A percentile compares a stretch with the other conserved stretches of the same genome.
Evolutionary conservation across 2,888 invertebrate genomes (phyloP).

Genomic region (Tyria jacobaeae): DNA sequence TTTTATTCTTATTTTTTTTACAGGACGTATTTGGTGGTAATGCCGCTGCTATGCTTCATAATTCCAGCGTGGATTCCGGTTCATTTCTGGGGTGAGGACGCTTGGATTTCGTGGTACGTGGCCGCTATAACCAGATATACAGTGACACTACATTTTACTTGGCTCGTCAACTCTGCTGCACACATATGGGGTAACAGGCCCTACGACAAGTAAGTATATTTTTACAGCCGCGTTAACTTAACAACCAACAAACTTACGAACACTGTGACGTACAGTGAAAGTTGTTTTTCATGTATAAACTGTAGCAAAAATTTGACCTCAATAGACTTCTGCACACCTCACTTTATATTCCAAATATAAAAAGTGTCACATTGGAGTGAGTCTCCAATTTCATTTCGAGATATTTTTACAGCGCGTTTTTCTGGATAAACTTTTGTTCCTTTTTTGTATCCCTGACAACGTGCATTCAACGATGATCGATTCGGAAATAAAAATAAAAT

Average conservation of each 20-base stretch:
- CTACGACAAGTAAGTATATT: constrained; percentile 90
- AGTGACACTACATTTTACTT: constrained; percentile 93
- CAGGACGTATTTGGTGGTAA: constrained; percentile 91
- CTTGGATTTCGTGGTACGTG: constrained; percentile 91
- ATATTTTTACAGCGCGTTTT: too few relatives aligned
- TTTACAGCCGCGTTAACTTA: background rate
- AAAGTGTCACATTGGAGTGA: background rate
- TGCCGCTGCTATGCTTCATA: constrained; percentile 92
- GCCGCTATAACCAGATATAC: constrained; percentile 92
- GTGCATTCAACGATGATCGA: too few relatives aligned
- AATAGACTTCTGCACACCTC: constrained; percentile 23
- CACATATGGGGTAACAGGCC: constrained; percentile 97
- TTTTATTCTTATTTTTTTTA: constrained; percentile 51
- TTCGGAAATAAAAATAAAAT: too few relatives aligned
- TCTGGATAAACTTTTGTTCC: too few relatives aligned
- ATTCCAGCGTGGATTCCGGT: constrained; percentile 93
- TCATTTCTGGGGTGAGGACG: constrained; percentile 91
- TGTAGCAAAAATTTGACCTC: constrained; percentile 22
- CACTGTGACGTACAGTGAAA: constrained; percentile 37
- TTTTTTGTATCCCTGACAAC: too few relatives aligned
- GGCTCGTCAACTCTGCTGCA: constrained; percentile 97
- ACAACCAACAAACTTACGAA: background rate
- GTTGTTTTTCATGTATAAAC: constrained; percentile 26
- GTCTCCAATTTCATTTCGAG: too few relatives aligned
- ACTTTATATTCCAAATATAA: constrained; percentile 6